Evolutionary conservation across 1,140 invertebrate species (phyloP).

Genomic region (Leptonema lineaticorne): DNA sequence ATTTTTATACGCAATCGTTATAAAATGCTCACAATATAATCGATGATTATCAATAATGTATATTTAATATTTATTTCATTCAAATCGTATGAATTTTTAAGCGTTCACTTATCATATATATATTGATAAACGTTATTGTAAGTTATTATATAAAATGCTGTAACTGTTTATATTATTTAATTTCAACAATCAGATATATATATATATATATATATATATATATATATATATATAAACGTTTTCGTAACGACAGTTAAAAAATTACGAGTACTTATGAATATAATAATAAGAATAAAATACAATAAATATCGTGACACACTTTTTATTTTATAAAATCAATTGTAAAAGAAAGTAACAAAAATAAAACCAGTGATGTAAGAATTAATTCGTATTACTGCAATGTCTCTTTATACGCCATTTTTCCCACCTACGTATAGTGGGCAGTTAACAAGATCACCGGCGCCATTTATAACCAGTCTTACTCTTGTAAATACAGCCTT

Average conservation of each 20-base stretch:
- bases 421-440: slow-evolving; percentile 14
- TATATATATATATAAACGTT: neutral
- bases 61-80: no score
- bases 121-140: no score
- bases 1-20: no score
- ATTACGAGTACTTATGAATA: no score
- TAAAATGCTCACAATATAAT: no score
- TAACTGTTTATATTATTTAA: neutral
- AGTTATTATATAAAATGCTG: neutral
- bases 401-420: no score
- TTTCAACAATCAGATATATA: neutral
- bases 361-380: neutral
- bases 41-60: no score
- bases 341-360: neutral
- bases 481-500: neutral
- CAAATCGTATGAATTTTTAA: no score
- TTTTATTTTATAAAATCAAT: neutral
- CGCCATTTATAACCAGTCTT: slow-evolving; percentile 18
- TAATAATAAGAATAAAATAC: no score
- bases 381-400: slow-evolving; percentile 15
- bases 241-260: neutral
- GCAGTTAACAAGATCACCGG: slow-evolving; percentile 22
- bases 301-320: neutral
- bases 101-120: no score
- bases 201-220: neutral